These are phyloP conservation scores for Ploceus nigricollis DNA, from an alignment of 2,113 vertebrate species.

Conservation along the genomic window DNA sequence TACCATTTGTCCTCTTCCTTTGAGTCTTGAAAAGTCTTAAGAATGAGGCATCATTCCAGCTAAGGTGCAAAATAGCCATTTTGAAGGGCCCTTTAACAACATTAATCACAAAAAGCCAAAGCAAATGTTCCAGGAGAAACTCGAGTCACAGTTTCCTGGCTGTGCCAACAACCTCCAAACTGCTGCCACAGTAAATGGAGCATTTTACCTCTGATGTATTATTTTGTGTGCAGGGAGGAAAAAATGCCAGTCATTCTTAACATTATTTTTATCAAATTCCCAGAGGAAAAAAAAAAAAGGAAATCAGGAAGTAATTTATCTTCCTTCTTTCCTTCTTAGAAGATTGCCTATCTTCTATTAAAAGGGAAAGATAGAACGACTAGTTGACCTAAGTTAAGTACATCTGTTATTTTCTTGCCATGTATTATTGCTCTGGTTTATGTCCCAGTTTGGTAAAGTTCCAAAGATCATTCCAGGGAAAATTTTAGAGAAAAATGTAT, in stretches of 20 bases:
- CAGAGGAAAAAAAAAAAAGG: not conserved
- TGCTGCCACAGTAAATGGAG: not conserved
- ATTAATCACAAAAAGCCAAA: not conserved
- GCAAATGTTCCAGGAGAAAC: not conserved
- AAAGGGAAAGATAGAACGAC: not conserved
- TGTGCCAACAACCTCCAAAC: not conserved
- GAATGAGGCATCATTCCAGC: not conserved
- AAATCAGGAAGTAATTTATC: not conserved
- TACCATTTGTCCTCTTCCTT: not conserved
- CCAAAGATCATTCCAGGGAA: not conserved
- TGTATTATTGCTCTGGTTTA: not conserved
- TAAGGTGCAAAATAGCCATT: not conserved
- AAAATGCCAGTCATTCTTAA: not conserved
- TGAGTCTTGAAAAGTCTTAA: not conserved
- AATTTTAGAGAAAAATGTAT: not conserved
- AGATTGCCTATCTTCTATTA: not conserved
- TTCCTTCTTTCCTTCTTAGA: too few species aligned
- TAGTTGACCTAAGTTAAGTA: slow-evolving; percentile 3
- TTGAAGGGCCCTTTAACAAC: not conserved
- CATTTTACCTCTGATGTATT: not conserved
- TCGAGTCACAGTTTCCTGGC: not conserved
- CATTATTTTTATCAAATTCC: not conserved
- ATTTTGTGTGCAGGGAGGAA: not conserved
- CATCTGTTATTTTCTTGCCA: slow-evolving; percentile 6
- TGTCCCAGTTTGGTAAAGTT: not conserved